Conservation (phyloP, 1,140 invertebrate genomes). For the Pachypsylla venusta region DNA sequence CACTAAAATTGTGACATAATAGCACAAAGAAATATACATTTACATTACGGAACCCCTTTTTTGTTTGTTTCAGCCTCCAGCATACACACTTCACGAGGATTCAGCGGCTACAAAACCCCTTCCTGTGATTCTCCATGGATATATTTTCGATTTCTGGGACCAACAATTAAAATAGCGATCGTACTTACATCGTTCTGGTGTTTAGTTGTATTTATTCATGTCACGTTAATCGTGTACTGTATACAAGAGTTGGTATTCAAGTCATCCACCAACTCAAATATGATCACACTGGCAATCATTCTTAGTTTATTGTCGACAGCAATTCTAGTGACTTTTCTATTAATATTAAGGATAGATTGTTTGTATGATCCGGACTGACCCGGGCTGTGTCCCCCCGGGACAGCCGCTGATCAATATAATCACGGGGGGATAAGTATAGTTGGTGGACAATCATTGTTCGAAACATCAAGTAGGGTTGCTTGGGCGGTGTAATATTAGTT, state of each 20-base stretch:
- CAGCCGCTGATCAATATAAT: too few relatives aligned
- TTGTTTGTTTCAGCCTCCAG: conserved; percentile 28
- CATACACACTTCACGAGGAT: conserved; percentile 32
- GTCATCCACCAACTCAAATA: conserved; percentile 13
- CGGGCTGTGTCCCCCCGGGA: conserved; percentile 11
- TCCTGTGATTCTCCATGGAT: conserved; percentile 32
- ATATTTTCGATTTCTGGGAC: conserved; percentile 33
- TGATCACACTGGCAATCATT: conserved; percentile 18
- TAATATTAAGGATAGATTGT: conserved; percentile 22
- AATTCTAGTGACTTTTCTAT: conserved; percentile 17
- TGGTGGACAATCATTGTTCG: conserved; percentile 17
- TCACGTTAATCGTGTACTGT: conserved; percentile 17
- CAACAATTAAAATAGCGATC: conserved; percentile 28
- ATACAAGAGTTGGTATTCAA: conserved; percentile 17
- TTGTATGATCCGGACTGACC: conserved; percentile 25
- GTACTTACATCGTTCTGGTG: conserved; percentile 36
- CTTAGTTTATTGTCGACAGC: conserved; percentile 18
- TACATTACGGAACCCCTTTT: background rate
- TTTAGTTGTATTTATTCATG: conserved; percentile 27
- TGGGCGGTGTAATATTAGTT: conserved; percentile 16
- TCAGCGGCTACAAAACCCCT: conserved; percentile 32
- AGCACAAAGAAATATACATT: too few relatives aligned
- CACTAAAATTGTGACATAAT: too few relatives aligned
- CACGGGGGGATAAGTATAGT: conserved; percentile 18
- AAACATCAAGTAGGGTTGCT: conserved; percentile 20